Percentiles rank a stretch among this genome's conserved stretches.
Evolutionary conservation across 2,113 vertebrate species (phyloP).

Genomic region (Pao palembangensis): DNA sequence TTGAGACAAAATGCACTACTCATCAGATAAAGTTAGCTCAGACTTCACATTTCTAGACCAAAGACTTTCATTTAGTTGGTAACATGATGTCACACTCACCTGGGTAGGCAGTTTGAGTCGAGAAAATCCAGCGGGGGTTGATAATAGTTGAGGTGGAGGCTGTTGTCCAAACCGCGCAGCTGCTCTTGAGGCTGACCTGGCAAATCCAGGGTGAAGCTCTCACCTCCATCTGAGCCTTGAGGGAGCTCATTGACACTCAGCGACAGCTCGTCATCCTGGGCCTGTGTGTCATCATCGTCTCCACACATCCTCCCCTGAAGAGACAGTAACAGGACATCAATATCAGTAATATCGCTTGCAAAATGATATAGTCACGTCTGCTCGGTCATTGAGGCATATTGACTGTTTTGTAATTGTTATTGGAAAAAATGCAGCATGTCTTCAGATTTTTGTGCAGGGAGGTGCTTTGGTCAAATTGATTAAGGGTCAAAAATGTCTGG

Average conservation of each 20-base stretch:
- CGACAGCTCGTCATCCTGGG: slow-evolving; percentile 87
- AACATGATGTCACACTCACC: slow-evolving; percentile 65
- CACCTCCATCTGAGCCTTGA: slow-evolving; percentile 87
- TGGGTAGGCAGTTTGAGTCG: slow-evolving; percentile 84
- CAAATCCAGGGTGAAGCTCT: slow-evolving; percentile 88
- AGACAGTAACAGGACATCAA: not conserved
- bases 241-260: slow-evolving; percentile 86
- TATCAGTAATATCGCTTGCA: not conserved
- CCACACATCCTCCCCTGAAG: slow-evolving; percentile 74
- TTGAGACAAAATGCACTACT: too few species aligned
- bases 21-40: too few species aligned
- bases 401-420: too few species aligned
- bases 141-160: slow-evolving; percentile 54
- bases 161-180: slow-evolving; percentile 20
- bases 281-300: slow-evolving; percentile 84
- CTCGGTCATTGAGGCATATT: too few species aligned
- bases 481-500: too few species aligned
- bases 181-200: slow-evolving; percentile 61
- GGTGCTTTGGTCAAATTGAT: too few species aligned
- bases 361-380: not conserved
- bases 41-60: too few species aligned
- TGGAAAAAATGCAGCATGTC: too few species aligned
- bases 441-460: too few species aligned
- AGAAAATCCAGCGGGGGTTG: slow-evolving; percentile 73
- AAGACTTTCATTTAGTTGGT: too few species aligned